phyloP scores from a whole-genome alignment of 2,888 invertebrate genomes.

The Epirrhoe alternata region DNA sequence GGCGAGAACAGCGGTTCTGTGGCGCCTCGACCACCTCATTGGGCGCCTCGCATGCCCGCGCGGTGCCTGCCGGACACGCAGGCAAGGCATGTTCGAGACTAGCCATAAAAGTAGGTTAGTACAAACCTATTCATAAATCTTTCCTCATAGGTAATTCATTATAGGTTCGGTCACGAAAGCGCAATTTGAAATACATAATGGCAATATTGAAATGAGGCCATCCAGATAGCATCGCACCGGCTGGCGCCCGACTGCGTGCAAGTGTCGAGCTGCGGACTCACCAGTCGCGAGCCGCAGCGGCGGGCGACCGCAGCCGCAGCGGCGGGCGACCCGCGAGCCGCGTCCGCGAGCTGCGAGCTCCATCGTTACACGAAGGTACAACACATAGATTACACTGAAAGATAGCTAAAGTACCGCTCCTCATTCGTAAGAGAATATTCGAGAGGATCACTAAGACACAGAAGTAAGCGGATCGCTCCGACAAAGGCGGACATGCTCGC shows the following conservation, averaged over 20 bases:
- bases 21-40: slow-evolving; percentile 37
- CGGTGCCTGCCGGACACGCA: slow-evolving; percentile 2
- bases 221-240: slow-evolving; percentile 35
- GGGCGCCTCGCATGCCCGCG: slow-evolving; percentile 24
- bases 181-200: slow-evolving; percentile 33
- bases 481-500: slow-evolving; percentile 75
- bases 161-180: slow-evolving; percentile 38
- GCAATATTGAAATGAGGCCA: slow-evolving; percentile 37
- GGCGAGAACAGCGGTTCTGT: slow-evolving; percentile 19
- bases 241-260: slow-evolving; percentile 21
- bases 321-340: slow-evolving; percentile 7
- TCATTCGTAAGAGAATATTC: slow-evolving; percentile 43
- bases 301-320: slow-evolving; percentile 7
- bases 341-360: slow-evolving; percentile 10
- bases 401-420: slow-evolving; percentile 36
- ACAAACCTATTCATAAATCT: slow-evolving; percentile 17
- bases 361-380: slow-evolving; percentile 30
- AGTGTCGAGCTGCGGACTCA: slow-evolving; percentile 3
- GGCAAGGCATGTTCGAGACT: slow-evolving; percentile 13
- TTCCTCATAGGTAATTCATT: slow-evolving; percentile 16
- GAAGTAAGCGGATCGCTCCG: slow-evolving; percentile 55
- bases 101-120: slow-evolving; percentile 24
- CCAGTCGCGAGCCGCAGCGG: slow-evolving; percentile 8
- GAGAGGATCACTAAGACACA: slow-evolving; percentile 51
- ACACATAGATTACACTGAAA: slow-evolving; percentile 32